A percentile compares a stretch with the other conserved stretches of the same genome.
phyloP scores from a whole-genome alignment of 1,140 invertebrate genomes.

The Rhopalosiphum padi region DNA sequence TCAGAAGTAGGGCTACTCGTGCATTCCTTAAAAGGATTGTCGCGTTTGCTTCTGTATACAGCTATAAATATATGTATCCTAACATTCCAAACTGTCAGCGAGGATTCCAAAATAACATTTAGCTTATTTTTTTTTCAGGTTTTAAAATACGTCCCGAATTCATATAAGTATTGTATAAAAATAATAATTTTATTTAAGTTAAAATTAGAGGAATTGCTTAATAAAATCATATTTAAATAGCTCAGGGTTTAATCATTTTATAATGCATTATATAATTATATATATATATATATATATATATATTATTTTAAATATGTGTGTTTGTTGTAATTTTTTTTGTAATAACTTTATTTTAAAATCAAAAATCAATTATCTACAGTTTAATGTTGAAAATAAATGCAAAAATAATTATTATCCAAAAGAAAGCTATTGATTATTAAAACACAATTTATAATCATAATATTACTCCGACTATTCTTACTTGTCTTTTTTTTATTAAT shows the following conservation, averaged over 20 bases:
- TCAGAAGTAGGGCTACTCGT: background rate
- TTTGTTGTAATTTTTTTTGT: no score
- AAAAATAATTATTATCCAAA: no score
- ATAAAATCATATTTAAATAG: background rate
- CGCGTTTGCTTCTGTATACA: background rate
- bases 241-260: background rate
- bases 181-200: background rate
- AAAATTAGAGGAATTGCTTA: background rate
- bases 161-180: background rate
- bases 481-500: background rate
- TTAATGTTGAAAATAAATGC: background rate
- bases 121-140: background rate
- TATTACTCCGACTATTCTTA: background rate
- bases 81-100: background rate
- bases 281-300: no score
- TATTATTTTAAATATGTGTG: no score
- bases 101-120: background rate
- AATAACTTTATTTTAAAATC: background rate
- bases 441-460: background rate
- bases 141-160: background rate
- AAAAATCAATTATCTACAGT: background rate
- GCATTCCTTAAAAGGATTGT: constrained; percentile 22
- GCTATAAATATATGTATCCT: background rate
- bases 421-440: no score
- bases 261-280: background rate